Evolutionary conservation across 2,888 invertebrate species (phyloP).

Genomic region (Oscheius sp.): DNA sequence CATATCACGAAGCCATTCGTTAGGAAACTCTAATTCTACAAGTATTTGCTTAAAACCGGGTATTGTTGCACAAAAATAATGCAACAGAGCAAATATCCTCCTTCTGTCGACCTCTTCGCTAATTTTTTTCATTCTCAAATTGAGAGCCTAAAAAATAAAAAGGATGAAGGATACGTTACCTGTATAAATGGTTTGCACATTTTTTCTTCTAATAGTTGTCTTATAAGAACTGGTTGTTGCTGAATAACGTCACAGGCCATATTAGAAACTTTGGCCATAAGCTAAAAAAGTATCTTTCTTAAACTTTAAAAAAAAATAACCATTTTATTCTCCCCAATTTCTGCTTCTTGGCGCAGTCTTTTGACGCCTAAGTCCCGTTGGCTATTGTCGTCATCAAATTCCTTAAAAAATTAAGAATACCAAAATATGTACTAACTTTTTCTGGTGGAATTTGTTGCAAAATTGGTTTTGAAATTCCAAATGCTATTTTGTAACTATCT

Average conservation of each 20-base stretch:
- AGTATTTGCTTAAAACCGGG: conserved; percentile 21
- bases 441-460: not conserved
- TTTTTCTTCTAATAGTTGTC: no score
- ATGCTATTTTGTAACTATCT: not conserved
- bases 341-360: not conserved
- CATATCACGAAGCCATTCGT: conserved; percentile 10
- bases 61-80: conserved; percentile 36
- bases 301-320: not conserved
- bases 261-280: conserved; percentile 44
- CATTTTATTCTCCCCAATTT: not conserved
- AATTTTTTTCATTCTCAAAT: not conserved
- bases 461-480: not conserved
- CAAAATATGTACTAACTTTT: not conserved
- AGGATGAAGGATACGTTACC: not conserved
- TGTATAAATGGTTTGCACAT: not conserved
- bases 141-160: not conserved
- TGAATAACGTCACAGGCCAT: conserved; percentile 37
- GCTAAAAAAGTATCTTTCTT: not conserved
- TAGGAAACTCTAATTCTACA: conserved; percentile 7
- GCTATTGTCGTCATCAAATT: not conserved
- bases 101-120: not conserved
- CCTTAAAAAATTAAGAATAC: conserved; percentile 4
- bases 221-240: conserved; percentile 13
- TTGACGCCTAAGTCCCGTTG: not conserved
- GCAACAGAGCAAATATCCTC: conserved; percentile 15